Evolutionary conservation across 2,888 invertebrate genomes (phyloP).

Genomic region (Netelia virgata): DNA sequence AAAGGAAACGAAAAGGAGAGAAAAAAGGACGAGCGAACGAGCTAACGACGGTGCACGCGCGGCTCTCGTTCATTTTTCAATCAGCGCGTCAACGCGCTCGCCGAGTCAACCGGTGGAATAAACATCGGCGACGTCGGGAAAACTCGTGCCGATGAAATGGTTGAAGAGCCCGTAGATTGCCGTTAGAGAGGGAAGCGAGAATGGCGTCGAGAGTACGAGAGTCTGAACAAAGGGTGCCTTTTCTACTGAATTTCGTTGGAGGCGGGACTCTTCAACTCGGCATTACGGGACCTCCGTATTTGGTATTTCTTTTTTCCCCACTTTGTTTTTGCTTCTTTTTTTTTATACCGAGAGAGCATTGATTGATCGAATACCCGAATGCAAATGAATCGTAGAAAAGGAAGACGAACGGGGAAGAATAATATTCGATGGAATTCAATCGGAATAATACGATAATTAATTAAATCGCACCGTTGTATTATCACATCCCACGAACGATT

Average conservation of each 20-base stretch:
- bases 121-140: conserved; percentile 64
- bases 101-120: conserved; percentile 68
- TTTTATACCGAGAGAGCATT: conserved; percentile 21
- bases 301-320: no score
- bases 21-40: conserved; percentile 45
- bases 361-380: conserved; percentile 32
- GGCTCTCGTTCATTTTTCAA: conserved; percentile 71
- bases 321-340: not conserved
- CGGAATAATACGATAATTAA: no score
- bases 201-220: conserved; percentile 20
- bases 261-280: conserved; percentile 10
- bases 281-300: conserved; percentile 8
- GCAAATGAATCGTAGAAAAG: not conserved
- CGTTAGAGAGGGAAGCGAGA: conserved; percentile 51
- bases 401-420: not conserved
- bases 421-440: not conserved
- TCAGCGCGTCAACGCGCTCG: conserved; percentile 65
- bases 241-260: conserved; percentile 55
- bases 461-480: no score
- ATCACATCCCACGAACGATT: not conserved
- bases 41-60: conserved; percentile 33
- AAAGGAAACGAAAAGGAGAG: no score
- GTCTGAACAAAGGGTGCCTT: conserved; percentile 68
- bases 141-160: no score
- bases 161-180: conserved; percentile 36